Evolutionary conservation across 1,140 invertebrate genomes (phyloP), one percentile per base, ranked within the genome.

Genomic region (Sminthurinus signatus): DNA sequence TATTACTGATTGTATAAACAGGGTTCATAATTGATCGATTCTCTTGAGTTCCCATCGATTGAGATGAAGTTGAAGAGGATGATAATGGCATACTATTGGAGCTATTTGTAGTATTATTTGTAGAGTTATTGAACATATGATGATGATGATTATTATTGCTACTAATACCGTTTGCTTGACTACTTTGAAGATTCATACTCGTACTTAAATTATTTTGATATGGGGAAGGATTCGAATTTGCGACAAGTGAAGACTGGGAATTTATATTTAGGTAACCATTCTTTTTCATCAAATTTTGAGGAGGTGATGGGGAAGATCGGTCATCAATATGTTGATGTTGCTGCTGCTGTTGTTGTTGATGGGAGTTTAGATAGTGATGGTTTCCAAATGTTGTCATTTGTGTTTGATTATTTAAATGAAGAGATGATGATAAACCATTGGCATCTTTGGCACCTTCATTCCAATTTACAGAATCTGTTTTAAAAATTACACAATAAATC

Each of bases 391-490:
- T 68, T 10, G 63, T 71, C 58, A 66, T 48, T 46, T 31, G 46
- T 44, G 54, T 46, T 39, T 65, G 69, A 58, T 65, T 62, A 55
- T 65, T 56, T 2, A 32, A 4, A 12, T 62, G 42, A 27, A 63
- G 60, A n/a, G 64, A 48, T 46, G 64, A 56, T 25, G 64, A 58
- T 17, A 67, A 12, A 1, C 60, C 62, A 60, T 70, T 67, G 56
- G 67, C 69, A 42, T 43, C 58, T 56, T 65, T 65, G 19, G 62
- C 31, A 32, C 65, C 66, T 56, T 68, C 69, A 31, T 58, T 65
- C 66, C 69, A 68, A 44, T 17, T 68, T 19, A 48, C 57, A 23
- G 51, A 57, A 58, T 69, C 67, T 69, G n/a, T n/a, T n/a, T n/a
- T n/a, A n/a, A n/a, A n/a, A n/a, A n/a, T n/a, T n/a, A n/a, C n/a